Evolutionary conservation across 2,797 vertebrate genomes (phyloP).

Genomic region (Centroberyx gerrardi): DNA sequence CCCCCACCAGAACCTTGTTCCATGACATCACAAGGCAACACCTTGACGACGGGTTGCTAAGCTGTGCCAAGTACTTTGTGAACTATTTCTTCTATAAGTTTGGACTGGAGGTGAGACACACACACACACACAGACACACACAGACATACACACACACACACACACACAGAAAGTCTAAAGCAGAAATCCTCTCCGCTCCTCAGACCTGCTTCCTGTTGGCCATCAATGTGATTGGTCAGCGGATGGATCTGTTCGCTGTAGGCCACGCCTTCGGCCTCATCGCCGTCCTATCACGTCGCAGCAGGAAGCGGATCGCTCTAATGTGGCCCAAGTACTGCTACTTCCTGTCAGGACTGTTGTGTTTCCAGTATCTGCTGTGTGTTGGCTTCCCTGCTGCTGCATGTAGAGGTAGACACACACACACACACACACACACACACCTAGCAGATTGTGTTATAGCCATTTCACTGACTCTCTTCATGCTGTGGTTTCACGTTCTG

Average conservation of each 20-base stretch:
- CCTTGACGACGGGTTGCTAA: conserved; percentile 91
- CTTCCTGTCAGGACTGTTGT: conserved; percentile 92
- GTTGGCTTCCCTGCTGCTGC: conserved; percentile 94
- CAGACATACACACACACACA: neutral
- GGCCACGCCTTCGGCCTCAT: conserved; percentile 93
- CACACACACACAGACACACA: neutral
- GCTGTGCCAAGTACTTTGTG: conserved; percentile 94
- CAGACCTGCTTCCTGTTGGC: conserved; percentile 95
- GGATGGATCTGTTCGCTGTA: conserved; percentile 96
- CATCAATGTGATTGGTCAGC: conserved; percentile 94
- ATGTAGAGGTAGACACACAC: conserved; percentile 87
- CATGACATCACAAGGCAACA: conserved; percentile 92
- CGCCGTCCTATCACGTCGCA: conserved; percentile 89
- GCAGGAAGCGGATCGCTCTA: conserved; percentile 91
- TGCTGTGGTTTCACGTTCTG: no score
- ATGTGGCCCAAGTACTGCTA: conserved; percentile 96
- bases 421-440: conserved; percentile 5
- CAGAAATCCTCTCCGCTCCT: neutral
- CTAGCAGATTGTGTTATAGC: neutral
- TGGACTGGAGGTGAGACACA: conserved; percentile 90
- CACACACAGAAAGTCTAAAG: neutral
- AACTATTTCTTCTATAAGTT: conserved; percentile 99
- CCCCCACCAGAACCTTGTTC: conserved; percentile 92
- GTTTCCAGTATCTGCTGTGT: conserved; percentile 93
- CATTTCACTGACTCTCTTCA: no score